Conservation (phyloP, 1,140 invertebrate species). For the Metaphire vulgaris region DNA sequence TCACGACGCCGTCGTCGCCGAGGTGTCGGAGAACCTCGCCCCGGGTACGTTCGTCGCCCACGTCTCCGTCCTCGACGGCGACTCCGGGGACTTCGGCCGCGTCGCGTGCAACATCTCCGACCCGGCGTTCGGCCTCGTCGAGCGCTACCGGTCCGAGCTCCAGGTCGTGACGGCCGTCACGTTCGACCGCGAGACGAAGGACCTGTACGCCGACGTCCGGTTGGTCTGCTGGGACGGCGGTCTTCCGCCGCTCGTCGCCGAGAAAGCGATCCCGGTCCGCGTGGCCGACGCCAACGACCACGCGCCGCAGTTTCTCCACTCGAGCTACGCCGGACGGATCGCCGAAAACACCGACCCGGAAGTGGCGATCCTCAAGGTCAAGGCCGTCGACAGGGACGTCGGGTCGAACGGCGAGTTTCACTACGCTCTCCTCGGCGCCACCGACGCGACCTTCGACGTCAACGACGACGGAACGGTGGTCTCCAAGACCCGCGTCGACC, state of each 20-base stretch:
- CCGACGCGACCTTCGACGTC: not conserved
- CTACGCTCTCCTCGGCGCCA: constrained; percentile 58
- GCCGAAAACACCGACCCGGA: constrained; percentile 78
- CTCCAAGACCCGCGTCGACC: constrained; percentile 71
- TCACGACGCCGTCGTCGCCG: constrained; percentile 1
- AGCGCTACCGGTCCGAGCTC: constrained; percentile 11
- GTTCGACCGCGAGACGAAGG: constrained; percentile 25
- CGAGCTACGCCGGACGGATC: constrained; percentile 32
- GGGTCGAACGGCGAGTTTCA: constrained; percentile 91
- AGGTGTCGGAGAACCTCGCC: constrained; percentile 23
- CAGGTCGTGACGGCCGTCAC: constrained; percentile 19
- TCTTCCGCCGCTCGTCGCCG: constrained; percentile 13
- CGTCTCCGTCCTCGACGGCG: constrained; percentile 21
- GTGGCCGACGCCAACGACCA: constrained; percentile 27
- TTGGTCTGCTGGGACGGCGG: constrained; percentile 26
- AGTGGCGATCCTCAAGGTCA: constrained; percentile 70
- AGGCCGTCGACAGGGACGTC: constrained; percentile 77
- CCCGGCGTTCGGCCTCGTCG: constrained; percentile 14
- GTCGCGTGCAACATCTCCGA: constrained; percentile 24
- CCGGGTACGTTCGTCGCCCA: constrained; percentile 28
- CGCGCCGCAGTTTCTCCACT: constrained; percentile 14
- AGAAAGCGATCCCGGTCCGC: constrained; percentile 5
- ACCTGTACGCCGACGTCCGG: constrained; percentile 8
- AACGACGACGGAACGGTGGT: constrained; percentile 65
- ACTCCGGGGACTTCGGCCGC: constrained; percentile 12